Conservation (phyloP, 2,888 invertebrate genomes). For the Hermaeophaga mercurialis region DNA sequence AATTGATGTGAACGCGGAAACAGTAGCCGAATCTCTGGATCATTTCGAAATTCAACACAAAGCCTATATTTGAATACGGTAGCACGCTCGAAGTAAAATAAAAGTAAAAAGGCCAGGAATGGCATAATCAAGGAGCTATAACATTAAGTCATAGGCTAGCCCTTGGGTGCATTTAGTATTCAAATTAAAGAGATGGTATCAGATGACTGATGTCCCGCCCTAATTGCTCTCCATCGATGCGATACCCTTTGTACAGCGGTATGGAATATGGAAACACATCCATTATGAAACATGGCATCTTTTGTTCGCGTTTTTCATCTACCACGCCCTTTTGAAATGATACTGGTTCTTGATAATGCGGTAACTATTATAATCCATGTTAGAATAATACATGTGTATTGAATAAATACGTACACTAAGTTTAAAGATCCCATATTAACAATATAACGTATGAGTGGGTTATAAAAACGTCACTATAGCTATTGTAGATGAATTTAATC, state of each 20-base stretch:
- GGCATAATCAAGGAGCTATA: conserved; percentile 34
- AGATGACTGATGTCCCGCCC: conserved; percentile 54
- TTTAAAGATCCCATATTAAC: too few relatives aligned
- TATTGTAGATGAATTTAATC: too few relatives aligned
- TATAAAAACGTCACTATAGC: too few relatives aligned
- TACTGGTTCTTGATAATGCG: conserved; percentile 50
- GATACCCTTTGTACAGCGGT: conserved; percentile 53
- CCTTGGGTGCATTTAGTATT: conserved; percentile 52
- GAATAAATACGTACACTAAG: too few relatives aligned
- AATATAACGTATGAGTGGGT: too few relatives aligned
- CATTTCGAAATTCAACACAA: too few relatives aligned
- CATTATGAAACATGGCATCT: conserved; percentile 55
- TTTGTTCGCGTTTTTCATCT: conserved; percentile 52
- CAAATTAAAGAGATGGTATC: conserved; percentile 55
- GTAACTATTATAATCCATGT: too few relatives aligned
- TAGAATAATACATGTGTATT: too few relatives aligned
- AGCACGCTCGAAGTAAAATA: conserved; percentile 20
- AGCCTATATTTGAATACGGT: conserved; percentile 26
- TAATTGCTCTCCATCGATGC: conserved; percentile 57
- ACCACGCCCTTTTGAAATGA: conserved; percentile 51
- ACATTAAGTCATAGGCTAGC: conserved; percentile 43
- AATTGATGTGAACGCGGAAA: too few relatives aligned
- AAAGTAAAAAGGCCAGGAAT: conserved; percentile 23
- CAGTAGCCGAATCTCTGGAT: too few relatives aligned
- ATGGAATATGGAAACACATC: conserved; percentile 54